phyloP scores from a whole-genome alignment of 2,113 vertebrate species.

The Monarcha castaneiventris region DNA sequence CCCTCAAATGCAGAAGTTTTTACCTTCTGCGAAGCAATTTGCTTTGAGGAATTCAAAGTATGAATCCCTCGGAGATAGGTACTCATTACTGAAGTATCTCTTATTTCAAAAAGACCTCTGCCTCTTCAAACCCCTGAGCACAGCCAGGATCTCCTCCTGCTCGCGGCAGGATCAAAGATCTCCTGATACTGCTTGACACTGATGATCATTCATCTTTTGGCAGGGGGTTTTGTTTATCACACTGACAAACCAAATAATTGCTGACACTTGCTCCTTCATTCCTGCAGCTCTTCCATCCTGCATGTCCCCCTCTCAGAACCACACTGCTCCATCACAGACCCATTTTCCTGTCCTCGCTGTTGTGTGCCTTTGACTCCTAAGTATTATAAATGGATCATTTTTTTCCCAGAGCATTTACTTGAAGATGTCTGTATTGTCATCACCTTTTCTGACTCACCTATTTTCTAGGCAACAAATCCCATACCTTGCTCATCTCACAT shows the following conservation, averaged over 20 bases:
- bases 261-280: background rate
- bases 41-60: background rate
- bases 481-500: background rate
- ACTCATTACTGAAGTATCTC: background rate
- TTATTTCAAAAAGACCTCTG: background rate
- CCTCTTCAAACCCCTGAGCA: background rate
- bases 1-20: background rate
- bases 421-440: background rate
- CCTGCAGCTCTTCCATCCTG: background rate
- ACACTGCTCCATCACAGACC: background rate
- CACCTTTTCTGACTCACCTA: background rate
- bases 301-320: background rate
- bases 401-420: background rate
- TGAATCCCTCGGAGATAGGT: background rate
- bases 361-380: background rate
- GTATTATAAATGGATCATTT: fast-evolving
- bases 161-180: background rate
- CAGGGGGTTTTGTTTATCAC: background rate
- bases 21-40: background rate
- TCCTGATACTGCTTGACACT: background rate
- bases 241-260: background rate
- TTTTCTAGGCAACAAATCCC: background rate
- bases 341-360: fast-evolving
- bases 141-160: background rate
- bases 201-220: background rate